Conservation (phyloP, 2,888 invertebrate species). For the Archaeoteleia sp. region DNA sequence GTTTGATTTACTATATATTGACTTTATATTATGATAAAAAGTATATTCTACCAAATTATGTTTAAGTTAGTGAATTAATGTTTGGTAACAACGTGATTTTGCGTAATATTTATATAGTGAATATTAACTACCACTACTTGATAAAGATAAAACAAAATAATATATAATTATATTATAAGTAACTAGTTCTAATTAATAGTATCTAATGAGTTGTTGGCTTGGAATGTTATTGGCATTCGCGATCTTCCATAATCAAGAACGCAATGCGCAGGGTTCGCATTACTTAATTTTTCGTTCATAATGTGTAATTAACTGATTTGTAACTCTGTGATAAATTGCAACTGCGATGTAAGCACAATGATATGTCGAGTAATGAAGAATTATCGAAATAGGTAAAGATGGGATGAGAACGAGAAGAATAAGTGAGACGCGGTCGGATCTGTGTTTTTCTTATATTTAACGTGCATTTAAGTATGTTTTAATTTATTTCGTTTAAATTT, state of each 20-base stretch:
- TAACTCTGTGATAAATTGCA: conserved; percentile 56
- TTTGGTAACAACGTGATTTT: no score
- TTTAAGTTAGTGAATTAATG: no score
- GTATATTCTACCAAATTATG: no score
- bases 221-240: not conserved
- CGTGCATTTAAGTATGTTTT: conserved; percentile 36
- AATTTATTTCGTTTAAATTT: no score
- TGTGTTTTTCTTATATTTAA: conserved; percentile 22
- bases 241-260: no score
- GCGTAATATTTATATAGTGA: no score
- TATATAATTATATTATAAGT: no score
- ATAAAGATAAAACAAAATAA: no score
- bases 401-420: not conserved
- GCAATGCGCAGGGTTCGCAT: conserved; percentile 1
- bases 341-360: conserved; percentile 42
- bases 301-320: conserved; percentile 20
- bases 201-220: not conserved
- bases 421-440: not conserved
- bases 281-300: conserved; percentile 12
- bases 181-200: no score
- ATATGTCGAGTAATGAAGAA: conserved; percentile 31
- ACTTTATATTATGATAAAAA: no score
- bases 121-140: no score
- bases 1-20: no score
- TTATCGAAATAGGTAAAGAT: not conserved